Conservation (phyloP, 1,140 invertebrate genomes). For the Ceratina japonica region DNA sequence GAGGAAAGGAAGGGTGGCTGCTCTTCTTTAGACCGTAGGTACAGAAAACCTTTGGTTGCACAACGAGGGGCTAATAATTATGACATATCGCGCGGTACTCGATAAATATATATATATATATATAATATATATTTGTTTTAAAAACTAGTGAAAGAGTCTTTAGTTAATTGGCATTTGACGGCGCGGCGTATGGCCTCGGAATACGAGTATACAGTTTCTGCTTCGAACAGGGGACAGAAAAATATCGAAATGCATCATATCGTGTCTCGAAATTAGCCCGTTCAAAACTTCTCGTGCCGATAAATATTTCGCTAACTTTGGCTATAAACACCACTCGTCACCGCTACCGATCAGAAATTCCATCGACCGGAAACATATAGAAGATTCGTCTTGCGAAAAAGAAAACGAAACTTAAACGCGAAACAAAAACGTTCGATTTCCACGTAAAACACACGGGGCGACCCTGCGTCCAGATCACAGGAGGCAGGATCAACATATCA, state of each 20-base stretch:
- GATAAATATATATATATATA: slow-evolving; percentile 54
- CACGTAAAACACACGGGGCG: background rate
- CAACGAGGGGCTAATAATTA: slow-evolving; percentile 64
- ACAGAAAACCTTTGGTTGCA: slow-evolving; percentile 67
- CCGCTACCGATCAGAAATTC: background rate
- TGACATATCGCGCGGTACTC: slow-evolving; percentile 57
- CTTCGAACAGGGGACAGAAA: no score
- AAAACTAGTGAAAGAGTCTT: slow-evolving; percentile 73
- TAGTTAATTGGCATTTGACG: slow-evolving; percentile 76
- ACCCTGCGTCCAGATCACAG: no score
- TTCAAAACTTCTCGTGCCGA: background rate
- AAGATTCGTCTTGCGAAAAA: background rate
- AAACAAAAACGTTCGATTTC: background rate
- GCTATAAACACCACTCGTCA: slow-evolving; percentile 21
- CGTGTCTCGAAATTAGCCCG: slow-evolving; percentile 19
- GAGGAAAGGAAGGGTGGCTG: slow-evolving; percentile 36
- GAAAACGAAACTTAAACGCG: background rate
- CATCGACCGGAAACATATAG: background rate
- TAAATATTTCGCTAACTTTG: slow-evolving; percentile 42
- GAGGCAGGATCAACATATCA: background rate
- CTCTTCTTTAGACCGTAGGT: slow-evolving; percentile 57
- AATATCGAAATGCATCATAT: background rate
- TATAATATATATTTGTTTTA: slow-evolving; percentile 38
- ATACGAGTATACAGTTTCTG: slow-evolving; percentile 52
- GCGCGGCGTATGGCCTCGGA: slow-evolving; percentile 66